A percentile compares a stretch with the other conserved stretches of the same genome.
Evolutionary conservation across 1,140 invertebrate species (phyloP).

Genomic region (Drosophila novamexicana): DNA sequence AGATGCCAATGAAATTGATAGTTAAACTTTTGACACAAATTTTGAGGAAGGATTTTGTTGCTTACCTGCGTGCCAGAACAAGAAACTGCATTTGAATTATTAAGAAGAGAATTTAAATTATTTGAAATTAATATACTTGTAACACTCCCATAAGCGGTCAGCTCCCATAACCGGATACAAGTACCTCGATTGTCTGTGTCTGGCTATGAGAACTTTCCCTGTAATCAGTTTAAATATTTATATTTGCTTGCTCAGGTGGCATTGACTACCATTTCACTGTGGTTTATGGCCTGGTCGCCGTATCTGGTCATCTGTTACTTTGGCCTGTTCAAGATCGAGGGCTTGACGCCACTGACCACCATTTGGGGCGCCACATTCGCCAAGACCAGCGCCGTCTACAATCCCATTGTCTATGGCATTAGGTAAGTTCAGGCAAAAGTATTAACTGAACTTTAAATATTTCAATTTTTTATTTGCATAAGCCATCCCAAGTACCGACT

Average conservation of each 20-base stretch:
- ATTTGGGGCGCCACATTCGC: conserved; percentile 93
- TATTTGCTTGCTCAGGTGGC: conserved; percentile 86
- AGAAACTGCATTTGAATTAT: no score
- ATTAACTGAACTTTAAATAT: background rate
- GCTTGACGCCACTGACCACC: conserved; percentile 89
- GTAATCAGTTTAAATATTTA: no score
- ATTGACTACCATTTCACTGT: conserved; percentile 92
- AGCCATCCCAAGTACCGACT: conserved; percentile 91
- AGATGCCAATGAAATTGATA: no score
- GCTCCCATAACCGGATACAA: no score
- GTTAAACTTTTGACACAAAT: background rate
- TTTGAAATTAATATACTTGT: no score
- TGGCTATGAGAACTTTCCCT: no score
- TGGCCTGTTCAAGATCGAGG: conserved; percentile 89
- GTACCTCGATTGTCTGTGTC: no score
- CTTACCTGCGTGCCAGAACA: no score
- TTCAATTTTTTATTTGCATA: background rate
- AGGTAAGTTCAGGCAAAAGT: conserved; percentile 85
- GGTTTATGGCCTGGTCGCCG: conserved; percentile 94
- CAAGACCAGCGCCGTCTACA: conserved; percentile 91
- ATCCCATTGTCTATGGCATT: conserved; percentile 93
- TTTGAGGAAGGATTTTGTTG: background rate
- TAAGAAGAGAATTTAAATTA: no score
- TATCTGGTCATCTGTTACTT: conserved; percentile 93
- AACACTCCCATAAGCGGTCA: no score